Conservation (phyloP, 2,113 vertebrate genomes). For the Falcunculus frontatus region DNA sequence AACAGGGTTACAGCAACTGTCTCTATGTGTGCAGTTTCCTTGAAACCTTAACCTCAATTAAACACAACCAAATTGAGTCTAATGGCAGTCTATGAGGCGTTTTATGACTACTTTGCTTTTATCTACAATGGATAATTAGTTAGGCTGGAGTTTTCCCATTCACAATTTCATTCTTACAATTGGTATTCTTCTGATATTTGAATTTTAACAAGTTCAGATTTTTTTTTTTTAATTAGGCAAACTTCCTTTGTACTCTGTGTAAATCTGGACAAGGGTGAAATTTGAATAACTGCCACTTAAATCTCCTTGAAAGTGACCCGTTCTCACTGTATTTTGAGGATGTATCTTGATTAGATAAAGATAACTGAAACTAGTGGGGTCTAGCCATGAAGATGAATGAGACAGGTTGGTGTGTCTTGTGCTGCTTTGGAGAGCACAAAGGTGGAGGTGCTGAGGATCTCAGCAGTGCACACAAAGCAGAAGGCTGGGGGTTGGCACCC, state of each 20-base stretch:
- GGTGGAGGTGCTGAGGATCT: neutral
- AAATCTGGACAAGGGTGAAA: neutral
- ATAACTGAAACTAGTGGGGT: neutral
- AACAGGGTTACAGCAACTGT: neutral
- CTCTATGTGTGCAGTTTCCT: neutral
- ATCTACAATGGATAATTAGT: neutral
- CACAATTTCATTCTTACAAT: neutral
- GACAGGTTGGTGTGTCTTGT: neutral
- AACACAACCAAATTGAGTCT: neutral
- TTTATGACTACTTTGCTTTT: neutral
- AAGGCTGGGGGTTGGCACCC: neutral
- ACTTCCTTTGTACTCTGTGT: neutral
- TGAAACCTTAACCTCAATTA: neutral
- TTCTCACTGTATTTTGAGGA: neutral
- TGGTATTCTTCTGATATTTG: neutral
- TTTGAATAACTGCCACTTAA: neutral
- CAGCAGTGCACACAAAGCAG: neutral
- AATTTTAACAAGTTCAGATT: neutral
- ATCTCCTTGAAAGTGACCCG: neutral
- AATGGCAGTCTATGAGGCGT: fast-evolving
- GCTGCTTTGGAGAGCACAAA: neutral
- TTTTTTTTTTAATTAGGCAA: neutral
- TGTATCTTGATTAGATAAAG: neutral
- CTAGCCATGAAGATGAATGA: neutral
- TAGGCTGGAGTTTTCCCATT: neutral